A percentile compares a stretch with the other conserved stretches of the same genome.
phyloP scores from a whole-genome alignment of 2,113 vertebrate species.

The Phrynosoma platyrhinos region DNA sequence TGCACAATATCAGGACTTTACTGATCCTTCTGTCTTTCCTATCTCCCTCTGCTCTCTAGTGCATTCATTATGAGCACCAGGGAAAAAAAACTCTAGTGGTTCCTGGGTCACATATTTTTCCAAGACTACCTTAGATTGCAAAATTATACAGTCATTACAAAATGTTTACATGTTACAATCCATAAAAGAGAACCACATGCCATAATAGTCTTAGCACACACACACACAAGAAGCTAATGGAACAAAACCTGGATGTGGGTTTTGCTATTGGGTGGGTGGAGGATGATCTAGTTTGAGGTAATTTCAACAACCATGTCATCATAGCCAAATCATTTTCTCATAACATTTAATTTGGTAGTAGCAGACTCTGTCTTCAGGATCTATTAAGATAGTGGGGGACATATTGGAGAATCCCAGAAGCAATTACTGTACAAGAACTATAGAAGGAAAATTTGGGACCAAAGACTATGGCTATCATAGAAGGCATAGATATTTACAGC shows the following conservation, averaged over 20 bases:
- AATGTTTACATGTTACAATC: neutral
- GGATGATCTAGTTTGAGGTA: no score
- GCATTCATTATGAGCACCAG: neutral
- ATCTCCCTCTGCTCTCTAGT: neutral
- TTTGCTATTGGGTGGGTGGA: no score
- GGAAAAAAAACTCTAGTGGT: neutral
- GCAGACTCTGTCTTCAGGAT: no score
- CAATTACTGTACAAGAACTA: no score
- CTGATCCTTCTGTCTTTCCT: neutral
- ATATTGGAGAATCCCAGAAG: no score
- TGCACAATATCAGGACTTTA: neutral
- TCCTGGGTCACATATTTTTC: neutral
- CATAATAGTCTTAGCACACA: neutral
- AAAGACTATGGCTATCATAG: neutral
- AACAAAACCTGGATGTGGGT: no score
- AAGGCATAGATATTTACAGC: neutral
- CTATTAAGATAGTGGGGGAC: no score
- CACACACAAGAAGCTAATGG: no score
- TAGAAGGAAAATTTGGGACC: neutral
- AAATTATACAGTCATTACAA: neutral
- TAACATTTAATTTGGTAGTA: no score
- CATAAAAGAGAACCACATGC: no score
- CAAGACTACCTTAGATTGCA: neutral
- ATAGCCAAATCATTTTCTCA: no score
- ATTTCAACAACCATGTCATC: no score